Base-by-base conservation (phyloP, 2,888 invertebrate genomes). In the Andrena bucephala region DNA sequence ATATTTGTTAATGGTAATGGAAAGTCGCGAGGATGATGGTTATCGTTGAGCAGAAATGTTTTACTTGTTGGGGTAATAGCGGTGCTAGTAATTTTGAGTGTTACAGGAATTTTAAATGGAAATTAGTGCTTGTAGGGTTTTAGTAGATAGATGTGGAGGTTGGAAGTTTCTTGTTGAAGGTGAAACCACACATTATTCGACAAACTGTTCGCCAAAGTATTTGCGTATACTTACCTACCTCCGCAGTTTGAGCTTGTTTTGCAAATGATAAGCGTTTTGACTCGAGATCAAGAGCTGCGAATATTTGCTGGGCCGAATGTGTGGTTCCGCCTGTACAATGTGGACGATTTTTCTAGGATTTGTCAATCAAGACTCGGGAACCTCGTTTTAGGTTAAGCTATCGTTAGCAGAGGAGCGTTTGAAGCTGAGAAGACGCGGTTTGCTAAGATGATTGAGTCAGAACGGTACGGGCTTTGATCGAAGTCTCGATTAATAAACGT, bases 391-490 rank as follows among this genome's bases (percentile, higher is more conserved):
- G 4, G 2, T 24, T 57, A 24, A 57, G 42, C 16, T 24, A 5
- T 6, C 16, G 6, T 20, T 1, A 6, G 20, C 2, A 8, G 66
- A 16, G 33, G 33, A 52, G 31, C 6, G 5, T 29, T 62, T 62
- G 20, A 29, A 20, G 5, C 0, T 29, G 1, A 1, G 4, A 36
- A 20, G 24, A 6, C 57, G 2, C 13, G 60, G 59, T 62, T 77
- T 73, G 36, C 31, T 13, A 13, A 60, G 27, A 42, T 29, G 59
- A 60, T 73, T 73, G 59, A 29, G 4, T 24, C 24, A 63, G 54
- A 31, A 54, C 13, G 50, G 57, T 7, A 7, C 10, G 13, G 10
- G 27, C 29, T 24, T 60, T 36, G 62, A 69, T 59, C 36, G n/a
- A 20, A 13, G n/a, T 3, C 13, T 6, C 10, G 31, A 54, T 57